Percentiles rank a stretch among this genome's conserved stretches.
These are phyloP conservation scores for Holothuria scabra DNA, from an alignment of 53 echinoderm and acorn worm genomes.

Conservation along the genomic window DNA sequence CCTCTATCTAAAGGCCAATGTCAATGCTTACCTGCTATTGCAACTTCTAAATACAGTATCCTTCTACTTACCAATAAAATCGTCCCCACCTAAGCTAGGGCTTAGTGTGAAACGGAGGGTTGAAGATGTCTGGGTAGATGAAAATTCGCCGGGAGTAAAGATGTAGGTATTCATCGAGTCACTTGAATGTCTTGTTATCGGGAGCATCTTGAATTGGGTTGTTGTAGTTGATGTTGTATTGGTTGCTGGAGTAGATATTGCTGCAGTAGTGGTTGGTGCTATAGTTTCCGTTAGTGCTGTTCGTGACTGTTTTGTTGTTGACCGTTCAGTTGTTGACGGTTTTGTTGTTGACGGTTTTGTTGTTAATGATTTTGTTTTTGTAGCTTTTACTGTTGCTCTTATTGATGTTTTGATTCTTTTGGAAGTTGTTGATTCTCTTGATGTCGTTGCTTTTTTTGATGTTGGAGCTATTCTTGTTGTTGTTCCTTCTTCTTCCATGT, in stretches of 20 bases:
- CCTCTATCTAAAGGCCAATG: too few species aligned
- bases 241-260: background rate
- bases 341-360: background rate
- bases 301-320: background rate
- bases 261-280: background rate
- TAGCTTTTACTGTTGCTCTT: background rate
- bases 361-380: background rate
- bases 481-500: background rate
- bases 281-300: background rate
- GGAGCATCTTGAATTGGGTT: background rate
- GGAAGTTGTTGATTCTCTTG: background rate
- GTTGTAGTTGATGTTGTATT: background rate
- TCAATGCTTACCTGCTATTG: too few species aligned
- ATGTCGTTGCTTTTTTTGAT: background rate
- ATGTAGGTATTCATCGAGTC: too few species aligned
- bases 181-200: too few species aligned
- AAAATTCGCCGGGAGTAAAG: too few species aligned
- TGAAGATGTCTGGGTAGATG: too few species aligned
- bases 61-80: too few species aligned
- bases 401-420: background rate
- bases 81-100: too few species aligned
- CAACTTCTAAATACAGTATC: too few species aligned
- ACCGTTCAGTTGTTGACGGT: background rate
- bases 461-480: background rate
- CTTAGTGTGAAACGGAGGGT: too few species aligned